Evolutionary conservation across 1,140 invertebrate species (phyloP), one percentile per base, ranked within the genome.

Genomic region (Oncopodura yosiiana): DNA sequence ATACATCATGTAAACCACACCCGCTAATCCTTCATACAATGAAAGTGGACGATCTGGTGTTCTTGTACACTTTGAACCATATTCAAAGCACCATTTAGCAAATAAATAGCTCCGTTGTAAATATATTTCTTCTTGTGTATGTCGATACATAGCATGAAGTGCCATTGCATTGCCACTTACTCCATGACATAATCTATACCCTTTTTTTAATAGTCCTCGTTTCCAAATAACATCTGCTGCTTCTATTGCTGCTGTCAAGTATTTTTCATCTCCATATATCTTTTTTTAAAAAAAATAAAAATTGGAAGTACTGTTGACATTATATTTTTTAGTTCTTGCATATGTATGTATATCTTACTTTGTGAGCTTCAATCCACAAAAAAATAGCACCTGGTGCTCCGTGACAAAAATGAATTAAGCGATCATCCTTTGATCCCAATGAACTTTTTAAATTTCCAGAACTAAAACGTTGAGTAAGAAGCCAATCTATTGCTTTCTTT

Each of bases 381-480:
- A 83, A 78, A 14, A 89, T 75, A 71, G 87, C 83, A 16, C 90
- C 91, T 39, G 92, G 86, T 19, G 90, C 87, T 14, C 93, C 93
- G 70, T 95, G 91, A 75, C 92, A 95, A 92, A 92, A 96, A 62
- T 95, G 92, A 2, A 95, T 81, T 37, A 94, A 75, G 69, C 78
- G 80, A 67, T 94, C 88, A n/a, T 65, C 64, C 29, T 70, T 71
- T 29, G 71, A 72, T 14, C 78, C 79, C 1, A 84, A 46, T 0
- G 89, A 92, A 0, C 89, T 93, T 3, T 86, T 86, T 68, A 86
- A 86, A 72, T 94, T 94, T 2, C 86, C 86, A 61, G 83, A 84
- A n/a, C 77, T 68, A 69, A 77, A 85, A 64, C 75, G 73, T 32
- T 57, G 53, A 29, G 45, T 38, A 1, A 60, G 16, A 19, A 63